phyloP scores from a whole-genome alignment of 2,888 invertebrate species.

The Patella pellucida region DNA sequence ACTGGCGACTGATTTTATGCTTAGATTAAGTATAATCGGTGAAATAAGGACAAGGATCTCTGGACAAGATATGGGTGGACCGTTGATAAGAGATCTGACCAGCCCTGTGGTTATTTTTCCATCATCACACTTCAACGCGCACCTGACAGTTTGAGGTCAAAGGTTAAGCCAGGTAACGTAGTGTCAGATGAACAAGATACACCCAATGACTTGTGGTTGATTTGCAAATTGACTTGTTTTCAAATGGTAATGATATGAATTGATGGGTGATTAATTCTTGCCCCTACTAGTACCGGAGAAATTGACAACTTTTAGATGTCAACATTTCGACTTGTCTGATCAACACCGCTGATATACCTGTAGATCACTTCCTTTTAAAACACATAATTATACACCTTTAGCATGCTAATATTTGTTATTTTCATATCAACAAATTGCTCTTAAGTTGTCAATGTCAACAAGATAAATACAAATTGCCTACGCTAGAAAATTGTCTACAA shows the following conservation, averaged over 20 bases:
- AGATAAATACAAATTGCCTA: too few relatives aligned
- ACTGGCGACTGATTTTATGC: not conserved
- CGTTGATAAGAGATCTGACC: not conserved
- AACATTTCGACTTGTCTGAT: not conserved
- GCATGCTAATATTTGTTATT: too few relatives aligned
- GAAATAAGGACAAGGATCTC: not conserved
- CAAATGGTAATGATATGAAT: constrained; percentile 4
- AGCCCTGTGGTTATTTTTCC: constrained; percentile 2
- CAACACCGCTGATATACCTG: too few relatives aligned
- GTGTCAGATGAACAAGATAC: constrained; percentile 8
- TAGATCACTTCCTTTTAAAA: too few relatives aligned
- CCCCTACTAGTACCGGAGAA: not conserved
- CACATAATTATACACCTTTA: too few relatives aligned
- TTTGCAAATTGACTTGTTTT: constrained; percentile 11
- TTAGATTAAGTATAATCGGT: not conserved
- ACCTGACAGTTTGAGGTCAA: constrained; percentile 1
- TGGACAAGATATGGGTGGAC: constrained; percentile 1
- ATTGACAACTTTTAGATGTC: not conserved
- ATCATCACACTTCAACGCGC: constrained; percentile 11
- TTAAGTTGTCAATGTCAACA: too few relatives aligned
- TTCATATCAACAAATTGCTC: too few relatives aligned
- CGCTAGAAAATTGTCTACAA: too few relatives aligned
- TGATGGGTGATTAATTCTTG: not conserved
- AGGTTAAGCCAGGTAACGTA: constrained; percentile 10
- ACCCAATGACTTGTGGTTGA: constrained; percentile 7